Percentiles rank a stretch among this genome's conserved stretches.
Conservation (phyloP, 2,888 invertebrate genomes). For the Caenorhabditis sp. region DNA sequence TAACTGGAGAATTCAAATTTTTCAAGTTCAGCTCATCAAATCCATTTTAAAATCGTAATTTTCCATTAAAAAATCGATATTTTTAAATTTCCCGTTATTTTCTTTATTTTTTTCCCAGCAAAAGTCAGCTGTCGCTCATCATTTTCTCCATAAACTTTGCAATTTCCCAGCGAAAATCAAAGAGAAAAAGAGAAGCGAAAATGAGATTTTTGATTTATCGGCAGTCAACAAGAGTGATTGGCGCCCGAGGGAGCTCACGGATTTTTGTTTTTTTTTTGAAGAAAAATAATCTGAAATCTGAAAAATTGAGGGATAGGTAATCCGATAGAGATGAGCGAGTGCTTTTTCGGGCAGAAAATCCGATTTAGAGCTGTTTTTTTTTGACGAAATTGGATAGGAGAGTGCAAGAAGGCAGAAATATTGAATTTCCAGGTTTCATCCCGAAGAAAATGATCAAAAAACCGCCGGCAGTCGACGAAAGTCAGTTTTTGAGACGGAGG, state of each 20-base stretch:
- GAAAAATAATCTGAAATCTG: too few relatives aligned
- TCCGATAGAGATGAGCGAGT: neutral
- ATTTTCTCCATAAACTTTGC: slow-evolving; percentile 29
- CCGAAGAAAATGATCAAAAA: slow-evolving; percentile 59
- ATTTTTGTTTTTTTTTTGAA: neutral
- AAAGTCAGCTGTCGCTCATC: slow-evolving; percentile 23
- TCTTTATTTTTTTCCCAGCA: neutral
- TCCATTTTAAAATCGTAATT: neutral
- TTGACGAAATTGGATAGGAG: too few relatives aligned
- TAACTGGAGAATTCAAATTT: neutral
- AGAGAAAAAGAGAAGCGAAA: neutral
- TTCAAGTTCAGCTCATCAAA: neutral
- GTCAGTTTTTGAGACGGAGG: slow-evolving; percentile 29
- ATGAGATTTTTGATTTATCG: slow-evolving; percentile 18
- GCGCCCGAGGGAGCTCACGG: too few relatives aligned
- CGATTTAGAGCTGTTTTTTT: neutral
- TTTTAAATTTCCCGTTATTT: neutral
- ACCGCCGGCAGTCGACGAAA: slow-evolving; percentile 48
- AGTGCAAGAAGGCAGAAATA: too few relatives aligned
- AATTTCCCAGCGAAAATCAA: neutral
- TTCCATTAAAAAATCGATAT: neutral
- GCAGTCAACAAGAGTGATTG: slow-evolving; percentile 21
- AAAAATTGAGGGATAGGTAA: neutral
- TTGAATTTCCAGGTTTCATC: slow-evolving; percentile 58
- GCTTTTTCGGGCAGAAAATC: slow-evolving; percentile 10